Evolutionary conservation across 2,888 invertebrate genomes (phyloP).

Genomic region (Ornithoptera alexandrae): DNA sequence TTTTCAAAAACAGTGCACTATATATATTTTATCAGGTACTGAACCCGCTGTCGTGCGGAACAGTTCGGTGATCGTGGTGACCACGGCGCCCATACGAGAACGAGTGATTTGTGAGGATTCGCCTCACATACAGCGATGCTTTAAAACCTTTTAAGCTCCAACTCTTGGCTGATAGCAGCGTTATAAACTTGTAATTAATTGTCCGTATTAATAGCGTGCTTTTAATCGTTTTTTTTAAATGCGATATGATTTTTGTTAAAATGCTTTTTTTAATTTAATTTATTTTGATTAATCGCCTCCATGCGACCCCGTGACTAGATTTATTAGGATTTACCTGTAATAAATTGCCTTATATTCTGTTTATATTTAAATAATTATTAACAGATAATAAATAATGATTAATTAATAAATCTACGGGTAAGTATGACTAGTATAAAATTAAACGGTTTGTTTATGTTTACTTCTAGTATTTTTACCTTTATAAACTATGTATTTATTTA

Average conservation of each 20-base stretch:
- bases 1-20: too few relatives aligned
- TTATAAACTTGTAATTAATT: slow-evolving; percentile 74
- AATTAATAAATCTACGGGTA: too few relatives aligned
- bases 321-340: not conserved
- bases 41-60: slow-evolving; percentile 34
- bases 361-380: too few relatives aligned
- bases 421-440: too few relatives aligned
- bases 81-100: slow-evolving; percentile 21
- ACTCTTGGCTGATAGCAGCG: slow-evolving; percentile 54
- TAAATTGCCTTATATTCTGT: not conserved
- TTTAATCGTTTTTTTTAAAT: slow-evolving; percentile 33
- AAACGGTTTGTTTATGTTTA: too few relatives aligned
- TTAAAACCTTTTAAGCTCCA: slow-evolving; percentile 74
- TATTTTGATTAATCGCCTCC: not conserved
- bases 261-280: not conserved
- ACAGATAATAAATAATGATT: too few relatives aligned
- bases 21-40: slow-evolving; percentile 24
- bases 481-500: too few relatives aligned
- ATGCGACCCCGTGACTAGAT: not conserved
- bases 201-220: slow-evolving; percentile 54
- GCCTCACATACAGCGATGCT: slow-evolving; percentile 63
- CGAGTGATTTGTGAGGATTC: slow-evolving; percentile 65
- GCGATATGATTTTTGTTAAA: slow-evolving; percentile 5
- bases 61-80: slow-evolving; percentile 25
- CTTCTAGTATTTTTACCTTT: too few relatives aligned